Conservation (phyloP, 2,797 vertebrate genomes). For the Diglossa cyanea region DNA sequence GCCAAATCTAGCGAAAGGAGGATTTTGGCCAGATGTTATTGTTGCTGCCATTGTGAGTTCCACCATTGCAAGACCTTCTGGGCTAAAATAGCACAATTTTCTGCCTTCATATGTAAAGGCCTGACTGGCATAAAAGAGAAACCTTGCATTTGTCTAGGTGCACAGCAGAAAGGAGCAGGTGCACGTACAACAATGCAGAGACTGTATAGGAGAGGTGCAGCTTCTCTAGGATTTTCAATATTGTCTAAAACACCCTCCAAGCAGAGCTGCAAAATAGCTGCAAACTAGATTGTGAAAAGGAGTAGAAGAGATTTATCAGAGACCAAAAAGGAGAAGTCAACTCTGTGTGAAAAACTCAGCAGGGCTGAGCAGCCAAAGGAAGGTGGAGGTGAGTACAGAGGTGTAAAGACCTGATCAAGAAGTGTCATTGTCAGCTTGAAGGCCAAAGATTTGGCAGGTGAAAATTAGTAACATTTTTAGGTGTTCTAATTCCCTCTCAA, state of each 20-base stretch:
- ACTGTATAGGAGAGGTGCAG: neutral
- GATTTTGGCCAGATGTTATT: neutral
- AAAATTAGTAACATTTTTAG: neutral
- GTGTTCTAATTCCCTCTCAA: neutral
- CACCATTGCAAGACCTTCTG: neutral
- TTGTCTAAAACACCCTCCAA: neutral
- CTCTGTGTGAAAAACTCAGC: neutral
- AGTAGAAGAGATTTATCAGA: neutral
- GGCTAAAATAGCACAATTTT: neutral
- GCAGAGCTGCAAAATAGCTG: neutral
- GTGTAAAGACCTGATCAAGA: neutral
- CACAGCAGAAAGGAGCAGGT: slow-evolving; percentile 12
- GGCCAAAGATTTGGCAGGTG: neutral
- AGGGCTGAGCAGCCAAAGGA: neutral
- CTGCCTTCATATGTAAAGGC: neutral
- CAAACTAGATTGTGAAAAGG: neutral
- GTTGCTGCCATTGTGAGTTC: neutral
- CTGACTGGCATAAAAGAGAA: neutral
- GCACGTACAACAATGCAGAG: neutral
- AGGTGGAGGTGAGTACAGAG: neutral
- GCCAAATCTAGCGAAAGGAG: neutral
- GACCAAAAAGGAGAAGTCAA: neutral
- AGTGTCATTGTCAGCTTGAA: neutral
- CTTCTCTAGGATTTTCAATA: neutral
- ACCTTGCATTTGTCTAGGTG: neutral